Conservation (phyloP, 2,113 vertebrate species). For the Dasyornis broadbenti region DNA sequence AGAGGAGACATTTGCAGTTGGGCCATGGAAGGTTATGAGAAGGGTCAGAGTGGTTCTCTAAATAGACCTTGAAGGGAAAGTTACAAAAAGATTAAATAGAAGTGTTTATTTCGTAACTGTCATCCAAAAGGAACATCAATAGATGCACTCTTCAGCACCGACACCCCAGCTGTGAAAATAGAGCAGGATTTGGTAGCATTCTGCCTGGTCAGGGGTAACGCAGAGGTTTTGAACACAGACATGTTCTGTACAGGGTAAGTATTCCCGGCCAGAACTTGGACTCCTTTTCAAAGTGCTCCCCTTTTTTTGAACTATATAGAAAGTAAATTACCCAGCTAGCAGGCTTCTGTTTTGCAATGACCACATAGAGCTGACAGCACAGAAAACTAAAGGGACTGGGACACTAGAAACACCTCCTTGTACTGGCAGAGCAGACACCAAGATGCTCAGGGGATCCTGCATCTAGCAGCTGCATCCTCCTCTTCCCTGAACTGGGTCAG, state of each 20-base stretch:
- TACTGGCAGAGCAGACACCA: background rate
- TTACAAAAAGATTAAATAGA: background rate
- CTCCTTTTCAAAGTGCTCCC: background rate
- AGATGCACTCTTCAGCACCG: background rate
- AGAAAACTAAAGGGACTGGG: background rate
- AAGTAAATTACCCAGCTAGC: background rate
- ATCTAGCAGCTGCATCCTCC: background rate
- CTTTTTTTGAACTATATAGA: background rate
- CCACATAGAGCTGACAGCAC: accelerated
- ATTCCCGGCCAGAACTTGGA: background rate
- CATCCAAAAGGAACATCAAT: background rate
- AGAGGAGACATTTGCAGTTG: background rate
- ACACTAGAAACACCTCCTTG: background rate
- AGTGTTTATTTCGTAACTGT: background rate
- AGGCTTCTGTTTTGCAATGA: background rate
- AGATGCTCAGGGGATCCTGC: background rate
- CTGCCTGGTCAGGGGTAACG: background rate
- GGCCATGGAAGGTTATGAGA: background rate
- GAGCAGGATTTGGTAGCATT: background rate
- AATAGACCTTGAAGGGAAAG: background rate
- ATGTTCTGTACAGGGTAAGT: background rate
- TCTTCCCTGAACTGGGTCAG: background rate
- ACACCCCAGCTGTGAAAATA: background rate
- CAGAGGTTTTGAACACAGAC: background rate
- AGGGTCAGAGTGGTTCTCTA: background rate